These are phyloP conservation scores for Cerceris ruficornis DNA, from an alignment of 2,888 invertebrate species.

Conservation along the genomic window DNA sequence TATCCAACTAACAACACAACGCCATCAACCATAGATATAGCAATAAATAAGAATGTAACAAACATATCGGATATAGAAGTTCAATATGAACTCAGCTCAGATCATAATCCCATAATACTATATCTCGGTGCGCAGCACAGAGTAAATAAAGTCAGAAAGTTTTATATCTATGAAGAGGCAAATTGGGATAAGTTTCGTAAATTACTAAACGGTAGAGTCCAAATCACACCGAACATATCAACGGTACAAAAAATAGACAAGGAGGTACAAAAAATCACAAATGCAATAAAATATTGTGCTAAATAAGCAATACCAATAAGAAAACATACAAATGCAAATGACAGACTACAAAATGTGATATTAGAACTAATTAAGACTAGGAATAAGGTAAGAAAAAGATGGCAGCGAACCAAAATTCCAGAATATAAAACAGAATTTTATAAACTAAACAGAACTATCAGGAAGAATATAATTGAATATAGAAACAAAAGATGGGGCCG, in stretches of 20 bases:
- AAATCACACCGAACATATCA: slow-evolving; percentile 31
- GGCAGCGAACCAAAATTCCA: slow-evolving; percentile 20
- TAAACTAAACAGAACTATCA: slow-evolving; percentile 17
- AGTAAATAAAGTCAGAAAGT: too few relatives aligned
- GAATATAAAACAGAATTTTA: slow-evolving; percentile 13
- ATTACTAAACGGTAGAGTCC: slow-evolving; percentile 24
- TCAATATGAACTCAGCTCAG: slow-evolving; percentile 57
- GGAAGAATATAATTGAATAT: slow-evolving; percentile 15
- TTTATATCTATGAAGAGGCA: slow-evolving; percentile 37
- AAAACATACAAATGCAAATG: slow-evolving; percentile 15
- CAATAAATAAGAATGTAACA: slow-evolving; percentile 58
- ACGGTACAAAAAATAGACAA: slow-evolving; percentile 40
- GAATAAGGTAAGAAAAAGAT: slow-evolving; percentile 14
- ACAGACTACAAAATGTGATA: slow-evolving; percentile 27
- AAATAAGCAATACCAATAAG: slow-evolving; percentile 25
- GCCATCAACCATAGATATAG: slow-evolving; percentile 63
- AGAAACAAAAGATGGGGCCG: slow-evolving; percentile 23
- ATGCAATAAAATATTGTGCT: slow-evolving; percentile 28
- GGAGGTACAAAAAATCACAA: slow-evolving; percentile 41
- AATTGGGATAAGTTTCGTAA: slow-evolving; percentile 48
- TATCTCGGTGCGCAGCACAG: slow-evolving; percentile 9
- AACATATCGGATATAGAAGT: slow-evolving; percentile 40
- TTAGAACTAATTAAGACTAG: slow-evolving; percentile 11
- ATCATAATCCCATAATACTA: slow-evolving; percentile 59
- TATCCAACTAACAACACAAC: slow-evolving; percentile 55